Evolutionary conservation across 2,888 invertebrate species (phyloP).

Genomic region (Stomorhina lunata): DNA sequence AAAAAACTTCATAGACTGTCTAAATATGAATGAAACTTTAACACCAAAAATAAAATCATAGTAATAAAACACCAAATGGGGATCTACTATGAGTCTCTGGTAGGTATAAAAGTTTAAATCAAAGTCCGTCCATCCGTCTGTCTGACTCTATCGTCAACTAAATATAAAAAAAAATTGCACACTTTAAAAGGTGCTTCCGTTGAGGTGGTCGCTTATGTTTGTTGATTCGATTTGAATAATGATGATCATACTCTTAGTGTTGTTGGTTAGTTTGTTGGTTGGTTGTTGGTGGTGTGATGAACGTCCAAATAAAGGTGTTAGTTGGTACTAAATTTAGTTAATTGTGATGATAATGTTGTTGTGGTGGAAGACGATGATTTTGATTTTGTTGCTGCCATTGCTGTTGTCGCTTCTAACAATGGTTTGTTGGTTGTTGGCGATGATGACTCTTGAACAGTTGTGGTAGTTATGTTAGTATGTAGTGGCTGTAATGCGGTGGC

Average conservation of each 20-base stretch:
- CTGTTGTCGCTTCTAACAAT: neutral
- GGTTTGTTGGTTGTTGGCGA: neutral
- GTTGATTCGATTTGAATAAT: conserved; percentile 45
- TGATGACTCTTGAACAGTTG: neutral
- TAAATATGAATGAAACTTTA: conserved; percentile 49
- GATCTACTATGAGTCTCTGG: conserved; percentile 5
- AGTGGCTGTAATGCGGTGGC: conserved; percentile 36
- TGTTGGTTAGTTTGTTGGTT: conserved; percentile 2
- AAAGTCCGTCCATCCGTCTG: neutral
- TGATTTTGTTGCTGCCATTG: neutral
- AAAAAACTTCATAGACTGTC: neutral
- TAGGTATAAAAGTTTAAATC: neutral
- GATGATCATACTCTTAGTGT: conserved; percentile 6
- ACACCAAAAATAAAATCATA: neutral
- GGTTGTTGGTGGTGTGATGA: neutral
- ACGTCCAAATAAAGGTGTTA: conserved; percentile 34
- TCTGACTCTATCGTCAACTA: neutral
- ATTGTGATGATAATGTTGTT: neutral
- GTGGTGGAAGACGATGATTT: neutral
- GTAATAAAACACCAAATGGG: neutral
- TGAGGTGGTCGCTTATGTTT: conserved; percentile 43
- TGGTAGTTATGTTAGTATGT: neutral
- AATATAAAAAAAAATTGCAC: conserved; percentile 46
- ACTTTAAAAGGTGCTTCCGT: conserved; percentile 64
- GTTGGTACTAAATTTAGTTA: neutral